These are phyloP conservation scores for Lophochroa leadbeateri DNA, from an alignment of 2,113 vertebrate genomes.

Conservation along the genomic window DNA sequence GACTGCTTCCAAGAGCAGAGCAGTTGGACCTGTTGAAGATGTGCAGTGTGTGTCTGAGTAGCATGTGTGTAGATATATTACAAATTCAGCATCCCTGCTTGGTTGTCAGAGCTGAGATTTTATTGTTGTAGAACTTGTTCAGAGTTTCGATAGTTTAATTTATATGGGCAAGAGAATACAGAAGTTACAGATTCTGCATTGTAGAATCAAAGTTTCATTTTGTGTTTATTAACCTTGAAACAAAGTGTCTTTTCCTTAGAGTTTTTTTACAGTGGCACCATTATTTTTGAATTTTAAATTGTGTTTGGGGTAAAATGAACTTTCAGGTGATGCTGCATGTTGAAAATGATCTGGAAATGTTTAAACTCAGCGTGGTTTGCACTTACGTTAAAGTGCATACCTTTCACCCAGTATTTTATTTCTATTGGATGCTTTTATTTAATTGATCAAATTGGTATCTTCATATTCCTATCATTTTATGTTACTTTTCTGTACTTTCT, in stretches of 20 bases:
- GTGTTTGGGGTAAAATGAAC: conserved; percentile 24
- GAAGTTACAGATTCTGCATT: not conserved
- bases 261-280: conserved; percentile 32
- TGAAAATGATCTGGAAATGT: conserved; percentile 3
- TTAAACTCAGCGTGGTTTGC: not conserved
- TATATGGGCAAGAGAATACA: not conserved
- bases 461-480: not conserved
- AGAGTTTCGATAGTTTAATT: not conserved
- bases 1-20: not conserved
- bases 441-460: not conserved
- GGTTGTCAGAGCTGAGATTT: conserved; percentile 36
- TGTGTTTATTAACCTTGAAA: conserved; percentile 20
- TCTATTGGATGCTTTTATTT: not conserved
- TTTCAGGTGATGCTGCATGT: conserved; percentile 61
- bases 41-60: not conserved
- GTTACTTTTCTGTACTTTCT: not conserved
- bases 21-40: not conserved
- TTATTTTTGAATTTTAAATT: conserved; percentile 68
- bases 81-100: not conserved
- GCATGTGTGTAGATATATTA: not conserved
- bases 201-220: not conserved
- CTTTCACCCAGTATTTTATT: not conserved
- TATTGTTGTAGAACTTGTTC: conserved; percentile 54
- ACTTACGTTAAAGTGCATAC: not conserved
- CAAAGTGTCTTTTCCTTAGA: conserved; percentile 51